Evolutionary conservation across 2,888 invertebrate genomes (phyloP).

Genomic region (Oscheius sp.): DNA sequence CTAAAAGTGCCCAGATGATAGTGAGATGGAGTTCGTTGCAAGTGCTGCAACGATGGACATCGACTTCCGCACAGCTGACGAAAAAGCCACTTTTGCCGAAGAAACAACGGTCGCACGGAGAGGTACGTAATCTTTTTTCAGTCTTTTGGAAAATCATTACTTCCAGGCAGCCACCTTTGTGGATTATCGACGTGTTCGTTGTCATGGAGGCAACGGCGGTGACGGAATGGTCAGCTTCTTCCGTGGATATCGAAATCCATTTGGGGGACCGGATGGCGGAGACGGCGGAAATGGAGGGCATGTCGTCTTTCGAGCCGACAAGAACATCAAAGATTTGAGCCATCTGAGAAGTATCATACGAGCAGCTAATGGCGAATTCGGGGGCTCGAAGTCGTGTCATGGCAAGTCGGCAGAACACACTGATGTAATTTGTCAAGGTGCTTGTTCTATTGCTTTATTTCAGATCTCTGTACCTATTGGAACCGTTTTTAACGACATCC

Average conservation of each 20-base stretch:
- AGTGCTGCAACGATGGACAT: constrained; percentile 14
- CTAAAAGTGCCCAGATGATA: constrained; percentile 7
- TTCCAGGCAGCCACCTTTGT: constrained; percentile 61
- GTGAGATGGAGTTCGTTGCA: not conserved
- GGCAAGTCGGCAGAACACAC: constrained; percentile 57
- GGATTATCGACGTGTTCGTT: constrained; percentile 70
- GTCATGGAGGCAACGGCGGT: constrained; percentile 89
- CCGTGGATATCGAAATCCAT: constrained; percentile 84
- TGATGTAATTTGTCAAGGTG: constrained; percentile 9
- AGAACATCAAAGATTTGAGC: constrained; percentile 61
- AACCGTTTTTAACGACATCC: constrained; percentile 47
- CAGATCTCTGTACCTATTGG: constrained; percentile 53
- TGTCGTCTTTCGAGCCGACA: constrained; percentile 62
- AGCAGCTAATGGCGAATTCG: constrained; percentile 64
- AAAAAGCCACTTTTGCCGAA: constrained; percentile 52
- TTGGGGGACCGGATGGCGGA: constrained; percentile 93
- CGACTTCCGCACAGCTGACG: constrained; percentile 23
- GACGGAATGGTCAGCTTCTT: constrained; percentile 91
- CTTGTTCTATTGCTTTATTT: not conserved
- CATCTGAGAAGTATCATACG: constrained; percentile 54
- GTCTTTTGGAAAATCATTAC: no score
- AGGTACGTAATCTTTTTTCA: constrained; percentile 33
- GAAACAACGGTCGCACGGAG: constrained; percentile 57
- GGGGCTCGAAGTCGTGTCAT: constrained; percentile 55
- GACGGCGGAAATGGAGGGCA: constrained; percentile 85